Percentiles rank a stretch among this genome's conserved stretches.
phyloP scores from a whole-genome alignment of 1,140 invertebrate genomes.

The Bombus haemorrhoidalis region DNA sequence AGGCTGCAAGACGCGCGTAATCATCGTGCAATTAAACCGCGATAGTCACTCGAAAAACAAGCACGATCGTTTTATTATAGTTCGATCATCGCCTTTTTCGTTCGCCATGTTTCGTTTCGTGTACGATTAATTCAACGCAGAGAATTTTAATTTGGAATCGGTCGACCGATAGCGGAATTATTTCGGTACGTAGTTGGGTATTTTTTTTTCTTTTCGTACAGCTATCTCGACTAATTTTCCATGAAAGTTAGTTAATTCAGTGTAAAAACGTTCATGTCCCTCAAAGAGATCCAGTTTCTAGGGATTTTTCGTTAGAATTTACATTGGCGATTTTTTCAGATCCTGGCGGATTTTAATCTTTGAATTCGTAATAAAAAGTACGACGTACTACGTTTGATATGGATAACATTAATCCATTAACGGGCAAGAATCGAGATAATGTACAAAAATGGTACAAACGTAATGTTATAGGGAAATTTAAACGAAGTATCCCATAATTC shows the following conservation, averaged over 20 bases:
- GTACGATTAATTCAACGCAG: constrained; percentile 10
- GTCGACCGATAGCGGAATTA: neutral
- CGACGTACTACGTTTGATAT: too few relatives aligned
- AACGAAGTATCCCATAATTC: too few relatives aligned
- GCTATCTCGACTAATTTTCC: neutral
- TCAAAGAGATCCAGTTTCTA: neutral
- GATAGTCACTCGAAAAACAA: neutral
- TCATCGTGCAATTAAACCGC: neutral
- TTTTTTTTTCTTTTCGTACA: neutral
- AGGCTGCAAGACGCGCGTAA: neutral
- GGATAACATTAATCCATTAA: too few relatives aligned
- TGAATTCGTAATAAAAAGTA: too few relatives aligned
- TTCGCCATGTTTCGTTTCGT: neutral
- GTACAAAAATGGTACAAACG: too few relatives aligned
- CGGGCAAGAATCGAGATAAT: too few relatives aligned
- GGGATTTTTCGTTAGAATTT: neutral
- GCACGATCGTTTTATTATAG: too few relatives aligned
- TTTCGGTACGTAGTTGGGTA: neutral
- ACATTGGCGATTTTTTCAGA: neutral
- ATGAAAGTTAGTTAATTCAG: neutral
- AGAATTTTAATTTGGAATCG: neutral
- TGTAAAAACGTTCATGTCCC: neutral
- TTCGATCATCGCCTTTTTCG: neutral
- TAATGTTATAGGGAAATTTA: too few relatives aligned
- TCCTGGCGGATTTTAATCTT: too few relatives aligned